phyloP scores from a whole-genome alignment of 2,113 vertebrate genomes.

The Pithys albifrons region DNA sequence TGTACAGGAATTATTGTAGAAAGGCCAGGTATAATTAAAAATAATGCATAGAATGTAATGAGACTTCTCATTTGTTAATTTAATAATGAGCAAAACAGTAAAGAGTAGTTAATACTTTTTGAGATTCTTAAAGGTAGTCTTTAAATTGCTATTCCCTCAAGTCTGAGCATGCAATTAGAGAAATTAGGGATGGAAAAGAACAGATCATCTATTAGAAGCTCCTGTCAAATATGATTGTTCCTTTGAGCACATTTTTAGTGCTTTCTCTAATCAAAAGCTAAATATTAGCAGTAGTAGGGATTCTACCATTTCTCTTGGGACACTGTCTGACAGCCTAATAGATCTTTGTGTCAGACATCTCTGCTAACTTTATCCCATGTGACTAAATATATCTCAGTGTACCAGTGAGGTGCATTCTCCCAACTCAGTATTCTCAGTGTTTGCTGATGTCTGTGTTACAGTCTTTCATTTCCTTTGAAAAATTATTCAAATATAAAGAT shows the following conservation, averaged over 20 bases:
- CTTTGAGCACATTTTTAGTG: constrained; percentile 19
- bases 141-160: constrained; percentile 38
- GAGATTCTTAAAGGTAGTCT: constrained; percentile 24
- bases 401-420: background rate
- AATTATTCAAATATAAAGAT: background rate
- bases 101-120: background rate
- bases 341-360: constrained; percentile 21
- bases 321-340: constrained; percentile 30
- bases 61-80: background rate
- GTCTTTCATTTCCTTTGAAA: background rate
- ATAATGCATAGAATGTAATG: background rate
- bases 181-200: constrained; percentile 4
- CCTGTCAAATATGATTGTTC: constrained; percentile 9
- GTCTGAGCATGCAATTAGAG: constrained; percentile 33
- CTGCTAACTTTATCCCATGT: background rate
- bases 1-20: constrained; percentile 34
- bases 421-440: background rate
- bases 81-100: constrained; percentile 2
- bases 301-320: constrained; percentile 34
- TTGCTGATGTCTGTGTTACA: background rate
- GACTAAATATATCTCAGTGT: background rate
- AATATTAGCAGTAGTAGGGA: constrained; percentile 24
- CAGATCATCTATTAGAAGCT: background rate
- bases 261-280: constrained; percentile 44
- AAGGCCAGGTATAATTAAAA: constrained; percentile 41